These are phyloP conservation scores for Athene cunicularia DNA, from an alignment of 2,113 vertebrate species.

Conservation along the genomic window DNA sequence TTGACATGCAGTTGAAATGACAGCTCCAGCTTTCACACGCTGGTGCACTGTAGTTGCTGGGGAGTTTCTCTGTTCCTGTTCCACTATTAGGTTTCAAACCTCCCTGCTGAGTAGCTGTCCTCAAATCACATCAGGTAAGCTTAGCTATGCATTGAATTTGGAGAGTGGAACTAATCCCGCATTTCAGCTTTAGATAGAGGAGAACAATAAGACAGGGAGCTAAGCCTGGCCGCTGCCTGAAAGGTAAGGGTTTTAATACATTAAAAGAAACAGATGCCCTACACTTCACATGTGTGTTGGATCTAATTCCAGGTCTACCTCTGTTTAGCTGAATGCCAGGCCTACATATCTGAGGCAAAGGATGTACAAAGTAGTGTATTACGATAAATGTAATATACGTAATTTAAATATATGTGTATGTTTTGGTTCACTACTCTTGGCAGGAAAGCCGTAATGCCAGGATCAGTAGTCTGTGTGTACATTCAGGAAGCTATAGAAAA, in stretches of 20 bases:
- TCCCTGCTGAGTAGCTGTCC: conserved; percentile 75
- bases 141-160: conserved; percentile 72
- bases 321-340: background rate
- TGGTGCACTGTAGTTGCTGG: conserved; percentile 36
- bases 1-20: conserved; percentile 37
- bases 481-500: background rate
- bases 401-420: too few relatives aligned
- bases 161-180: conserved; percentile 63
- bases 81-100: conserved; percentile 69
- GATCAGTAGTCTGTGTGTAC: background rate
- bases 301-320: background rate
- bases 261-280: background rate
- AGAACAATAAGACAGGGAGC: conserved; percentile 31
- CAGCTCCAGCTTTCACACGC: conserved; percentile 72
- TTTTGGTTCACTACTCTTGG: background rate
- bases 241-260: background rate
- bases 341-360: background rate
- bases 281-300: background rate
- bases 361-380: background rate
- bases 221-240: background rate
- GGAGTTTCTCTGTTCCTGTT: conserved; percentile 76
- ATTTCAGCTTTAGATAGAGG: conserved; percentile 24
- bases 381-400: too few relatives aligned
- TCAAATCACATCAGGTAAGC: conserved; percentile 68
- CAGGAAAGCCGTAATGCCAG: background rate